Percentiles rank a stretch among this genome's conserved stretches.
Conservation (phyloP, 1,140 invertebrate species). For the Aplysia californica region DNA sequence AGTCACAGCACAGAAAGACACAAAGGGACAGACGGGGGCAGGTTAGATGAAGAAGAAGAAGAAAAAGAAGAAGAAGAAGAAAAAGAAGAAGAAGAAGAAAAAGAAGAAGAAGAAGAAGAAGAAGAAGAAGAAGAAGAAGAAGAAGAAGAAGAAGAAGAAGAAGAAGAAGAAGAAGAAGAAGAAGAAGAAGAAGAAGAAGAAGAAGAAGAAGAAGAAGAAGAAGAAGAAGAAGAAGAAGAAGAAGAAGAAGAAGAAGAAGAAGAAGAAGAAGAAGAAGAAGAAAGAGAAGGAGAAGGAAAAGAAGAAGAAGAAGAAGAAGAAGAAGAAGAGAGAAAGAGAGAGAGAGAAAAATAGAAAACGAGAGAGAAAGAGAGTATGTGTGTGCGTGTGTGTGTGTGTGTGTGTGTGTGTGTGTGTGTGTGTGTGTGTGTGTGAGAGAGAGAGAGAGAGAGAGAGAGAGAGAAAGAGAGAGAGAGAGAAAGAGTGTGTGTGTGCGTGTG, state of each 20-base stretch:
- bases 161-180: neutral
- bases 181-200: neutral
- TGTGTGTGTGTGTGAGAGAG: too few relatives aligned
- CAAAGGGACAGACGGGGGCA: neutral
- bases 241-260: slow-evolving; percentile 3
- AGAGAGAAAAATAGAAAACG: too few relatives aligned
- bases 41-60: neutral
- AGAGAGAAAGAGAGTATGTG: too few relatives aligned
- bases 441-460: too few relatives aligned
- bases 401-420: too few relatives aligned
- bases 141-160: too few relatives aligned
- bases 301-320: neutral
- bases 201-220: slow-evolving; percentile 7
- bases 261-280: neutral
- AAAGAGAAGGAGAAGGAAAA: neutral
- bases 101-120: neutral
- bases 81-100: neutral
- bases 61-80: neutral
- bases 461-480: neutral
- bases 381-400: too few relatives aligned
- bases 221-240: slow-evolving; percentile 7
- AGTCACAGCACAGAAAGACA: too few relatives aligned
- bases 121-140: neutral
- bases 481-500: too few relatives aligned
- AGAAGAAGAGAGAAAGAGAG: too few relatives aligned